A percentile compares a stretch with the other conserved stretches of the same genome.
Conservation (phyloP, 2,797 vertebrate genomes). For the Microtus agrestis region DNA sequence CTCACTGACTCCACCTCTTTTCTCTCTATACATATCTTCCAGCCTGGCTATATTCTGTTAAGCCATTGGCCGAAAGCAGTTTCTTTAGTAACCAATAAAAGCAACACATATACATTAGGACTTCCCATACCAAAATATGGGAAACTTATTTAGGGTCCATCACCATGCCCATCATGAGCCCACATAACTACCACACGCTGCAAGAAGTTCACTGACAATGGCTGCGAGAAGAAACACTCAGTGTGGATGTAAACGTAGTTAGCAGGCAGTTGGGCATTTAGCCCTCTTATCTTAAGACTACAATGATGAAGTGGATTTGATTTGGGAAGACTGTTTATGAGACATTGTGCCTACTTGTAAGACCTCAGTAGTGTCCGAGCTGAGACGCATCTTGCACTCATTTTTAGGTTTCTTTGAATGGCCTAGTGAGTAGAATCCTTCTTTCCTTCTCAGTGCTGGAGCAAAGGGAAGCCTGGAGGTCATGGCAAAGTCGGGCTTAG, state of each 20-base stretch:
- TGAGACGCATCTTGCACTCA: not conserved
- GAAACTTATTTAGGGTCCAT: not conserved
- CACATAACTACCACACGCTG: not conserved
- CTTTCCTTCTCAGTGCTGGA: not conserved
- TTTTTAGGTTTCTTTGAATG: slow-evolving; percentile 29
- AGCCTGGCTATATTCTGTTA: too few species aligned
- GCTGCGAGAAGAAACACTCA: not conserved
- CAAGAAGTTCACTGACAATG: not conserved
- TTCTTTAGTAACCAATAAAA: too few species aligned
- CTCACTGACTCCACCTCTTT: too few species aligned
- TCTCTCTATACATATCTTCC: too few species aligned
- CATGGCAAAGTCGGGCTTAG: not conserved
- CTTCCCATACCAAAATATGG: not conserved
- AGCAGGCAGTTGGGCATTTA: not conserved
- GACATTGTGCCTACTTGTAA: not conserved
- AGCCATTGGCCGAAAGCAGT: too few species aligned
- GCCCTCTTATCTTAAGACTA: not conserved
- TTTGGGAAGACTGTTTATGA: not conserved
- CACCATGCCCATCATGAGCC: not conserved
- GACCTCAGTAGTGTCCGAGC: slow-evolving; percentile 14
- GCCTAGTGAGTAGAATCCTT: not conserved
- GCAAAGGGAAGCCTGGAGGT: not conserved
- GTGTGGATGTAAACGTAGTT: not conserved
- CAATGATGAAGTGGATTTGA: not conserved
- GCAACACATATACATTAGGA: too few species aligned